Percentiles rank a stretch among this genome's conserved stretches.
These are phyloP conservation scores for Pyralis farinalis DNA, from an alignment of 2,888 invertebrate genomes.

Conservation along the genomic window DNA sequence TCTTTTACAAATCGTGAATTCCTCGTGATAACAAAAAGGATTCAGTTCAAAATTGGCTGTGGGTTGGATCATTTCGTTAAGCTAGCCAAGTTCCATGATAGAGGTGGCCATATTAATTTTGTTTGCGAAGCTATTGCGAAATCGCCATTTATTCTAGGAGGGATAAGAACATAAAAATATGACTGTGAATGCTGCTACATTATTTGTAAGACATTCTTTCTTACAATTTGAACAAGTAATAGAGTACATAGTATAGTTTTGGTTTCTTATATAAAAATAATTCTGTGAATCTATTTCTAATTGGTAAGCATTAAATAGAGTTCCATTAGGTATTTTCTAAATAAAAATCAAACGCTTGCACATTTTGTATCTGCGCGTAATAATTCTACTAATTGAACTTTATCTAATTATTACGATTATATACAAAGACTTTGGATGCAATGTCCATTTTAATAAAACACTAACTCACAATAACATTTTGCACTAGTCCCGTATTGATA, in stretches of 20 bases:
- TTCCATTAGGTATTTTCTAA: background rate
- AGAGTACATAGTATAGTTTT: slow-evolving; percentile 36
- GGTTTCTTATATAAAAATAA: slow-evolving; percentile 62
- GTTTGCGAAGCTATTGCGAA: too few relatives aligned
- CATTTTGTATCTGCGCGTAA: slow-evolving; percentile 12
- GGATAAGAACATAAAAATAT: background rate
- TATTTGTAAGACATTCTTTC: slow-evolving; percentile 6
- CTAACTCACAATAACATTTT: slow-evolving; percentile 15
- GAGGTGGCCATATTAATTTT: too few relatives aligned
- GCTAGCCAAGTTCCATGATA: too few relatives aligned
- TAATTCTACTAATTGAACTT: slow-evolving; percentile 1
- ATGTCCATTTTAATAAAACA: slow-evolving; percentile 6
- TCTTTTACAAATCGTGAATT: too few relatives aligned
- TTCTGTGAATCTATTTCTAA: slow-evolving; percentile 18
- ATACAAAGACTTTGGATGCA: slow-evolving; percentile 52
- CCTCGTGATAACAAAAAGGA: too few relatives aligned
- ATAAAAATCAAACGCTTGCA: slow-evolving; percentile 8
- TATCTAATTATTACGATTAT: slow-evolving; percentile 32
- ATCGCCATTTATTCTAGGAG: too few relatives aligned
- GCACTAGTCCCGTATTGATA: slow-evolving; percentile 26
- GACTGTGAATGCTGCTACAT: slow-evolving; percentile 1
- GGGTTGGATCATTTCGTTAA: too few relatives aligned
- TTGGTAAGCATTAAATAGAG: slow-evolving; percentile 23
- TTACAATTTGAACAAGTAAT: slow-evolving; percentile 1
- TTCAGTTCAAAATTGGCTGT: too few relatives aligned